Conservation (phyloP, 2,113 vertebrate genomes). For the Chlamydotis undulata region DNA sequence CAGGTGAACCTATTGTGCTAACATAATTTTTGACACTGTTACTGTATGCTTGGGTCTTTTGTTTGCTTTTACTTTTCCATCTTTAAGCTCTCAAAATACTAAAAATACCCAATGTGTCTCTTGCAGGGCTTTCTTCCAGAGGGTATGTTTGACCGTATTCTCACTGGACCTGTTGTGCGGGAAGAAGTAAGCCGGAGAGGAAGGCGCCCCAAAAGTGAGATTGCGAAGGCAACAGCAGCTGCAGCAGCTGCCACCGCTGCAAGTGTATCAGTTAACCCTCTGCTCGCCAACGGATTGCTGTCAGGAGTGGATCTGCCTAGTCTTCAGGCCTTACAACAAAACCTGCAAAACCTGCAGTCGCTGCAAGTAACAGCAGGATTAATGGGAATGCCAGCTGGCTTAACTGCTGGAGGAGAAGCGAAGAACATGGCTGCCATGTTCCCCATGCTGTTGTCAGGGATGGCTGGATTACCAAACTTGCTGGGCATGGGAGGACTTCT, state of each 20-base stretch:
- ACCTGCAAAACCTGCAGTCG: conserved; percentile 93
- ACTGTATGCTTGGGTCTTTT: accelerated
- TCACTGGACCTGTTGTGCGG: conserved; percentile 95
- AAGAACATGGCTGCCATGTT: conserved; percentile 93
- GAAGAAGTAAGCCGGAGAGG: conserved; percentile 96
- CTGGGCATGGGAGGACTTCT: conserved; percentile 87
- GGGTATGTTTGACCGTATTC: conserved; percentile 96
- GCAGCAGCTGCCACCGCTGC: conserved; percentile 64
- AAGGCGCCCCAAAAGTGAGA: conserved; percentile 92
- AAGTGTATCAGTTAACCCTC: conserved; percentile 76
- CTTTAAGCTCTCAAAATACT: neutral
- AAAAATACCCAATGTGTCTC: neutral
- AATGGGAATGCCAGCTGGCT: conserved; percentile 89
- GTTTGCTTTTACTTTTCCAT: neutral
- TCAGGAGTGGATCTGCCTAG: conserved; percentile 89
- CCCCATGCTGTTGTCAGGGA: conserved; percentile 96
- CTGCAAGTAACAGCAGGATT: conserved; percentile 92
- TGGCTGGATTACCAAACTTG: conserved; percentile 93
- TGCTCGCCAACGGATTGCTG: conserved; percentile 89
- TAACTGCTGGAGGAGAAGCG: conserved; percentile 82
- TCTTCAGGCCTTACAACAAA: conserved; percentile 96
- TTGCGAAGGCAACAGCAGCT: conserved; percentile 80
- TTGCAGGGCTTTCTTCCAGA: conserved; percentile 94
- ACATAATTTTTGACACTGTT: neutral
- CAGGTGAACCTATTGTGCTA: neutral